Percentiles rank a stretch among this genome's conserved stretches.
These are phyloP conservation scores for Macaria liturata DNA, from an alignment of 2,888 invertebrate genomes.

Conservation along the genomic window DNA sequence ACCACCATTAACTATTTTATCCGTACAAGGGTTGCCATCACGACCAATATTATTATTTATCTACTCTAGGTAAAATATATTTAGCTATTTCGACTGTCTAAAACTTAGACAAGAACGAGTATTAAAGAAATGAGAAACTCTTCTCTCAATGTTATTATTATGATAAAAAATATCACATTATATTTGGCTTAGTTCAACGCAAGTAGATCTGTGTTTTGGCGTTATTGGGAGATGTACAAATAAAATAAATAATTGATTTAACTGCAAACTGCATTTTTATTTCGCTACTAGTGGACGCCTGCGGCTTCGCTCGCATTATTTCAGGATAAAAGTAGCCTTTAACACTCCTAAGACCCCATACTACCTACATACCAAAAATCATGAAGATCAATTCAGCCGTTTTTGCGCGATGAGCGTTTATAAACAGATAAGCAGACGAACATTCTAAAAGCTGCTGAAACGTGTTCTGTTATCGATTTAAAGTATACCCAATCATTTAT, in stretches of 20 bases:
- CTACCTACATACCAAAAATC: too few relatives aligned
- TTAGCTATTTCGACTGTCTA: constrained; percentile 14
- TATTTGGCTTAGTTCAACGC: constrained; percentile 32
- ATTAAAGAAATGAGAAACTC: constrained; percentile 12
- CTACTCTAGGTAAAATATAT: constrained; percentile 14
- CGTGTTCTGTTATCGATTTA: too few relatives aligned
- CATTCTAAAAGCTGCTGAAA: too few relatives aligned
- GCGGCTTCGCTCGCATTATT: too few relatives aligned
- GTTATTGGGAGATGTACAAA: constrained; percentile 68
- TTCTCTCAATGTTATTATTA: constrained; percentile 10
- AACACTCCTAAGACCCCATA: too few relatives aligned
- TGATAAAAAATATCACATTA: constrained; percentile 13
- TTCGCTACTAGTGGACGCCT: not conserved
- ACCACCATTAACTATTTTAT: too few relatives aligned
- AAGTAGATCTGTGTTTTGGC: constrained; percentile 60
- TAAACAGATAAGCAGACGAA: too few relatives aligned
- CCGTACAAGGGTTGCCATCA: constrained; percentile 7
- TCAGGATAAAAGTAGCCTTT: too few relatives aligned
- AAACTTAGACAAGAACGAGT: constrained; percentile 11
- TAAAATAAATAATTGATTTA: constrained; percentile 47
- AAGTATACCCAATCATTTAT: too few relatives aligned
- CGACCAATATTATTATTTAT: constrained; percentile 3
- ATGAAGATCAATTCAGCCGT: too few relatives aligned
- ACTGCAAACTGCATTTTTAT: constrained; percentile 24
- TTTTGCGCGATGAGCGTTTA: too few relatives aligned